Evolutionary conservation across 2,888 invertebrate genomes (phyloP).

Genomic region (Tupiocoris notatus): DNA sequence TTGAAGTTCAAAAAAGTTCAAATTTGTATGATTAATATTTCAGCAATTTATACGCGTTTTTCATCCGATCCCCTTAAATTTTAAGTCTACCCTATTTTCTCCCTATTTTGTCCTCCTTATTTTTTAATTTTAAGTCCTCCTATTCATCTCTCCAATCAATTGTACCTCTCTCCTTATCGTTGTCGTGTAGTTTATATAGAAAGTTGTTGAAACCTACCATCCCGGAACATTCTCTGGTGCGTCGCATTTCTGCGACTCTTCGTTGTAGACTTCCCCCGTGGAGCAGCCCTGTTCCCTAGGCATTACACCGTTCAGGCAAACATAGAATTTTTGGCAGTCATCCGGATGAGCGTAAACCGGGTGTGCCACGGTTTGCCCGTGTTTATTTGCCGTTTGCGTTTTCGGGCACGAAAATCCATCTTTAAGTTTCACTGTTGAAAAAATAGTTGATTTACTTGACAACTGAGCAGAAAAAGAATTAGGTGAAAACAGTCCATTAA

Average conservation of each 20-base stretch:
- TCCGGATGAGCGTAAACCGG: conserved; percentile 81
- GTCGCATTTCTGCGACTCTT: conserved; percentile 78
- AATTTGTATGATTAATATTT: background rate
- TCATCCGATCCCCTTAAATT: background rate
- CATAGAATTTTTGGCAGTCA: conserved; percentile 90
- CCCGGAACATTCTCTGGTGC: conserved; percentile 86
- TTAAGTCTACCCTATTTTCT: background rate
- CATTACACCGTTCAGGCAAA: conserved; percentile 79
- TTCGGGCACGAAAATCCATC: conserved; percentile 86
- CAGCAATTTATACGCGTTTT: background rate
- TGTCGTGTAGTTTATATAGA: background rate
- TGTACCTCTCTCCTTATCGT: background rate
- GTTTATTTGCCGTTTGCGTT: conserved; percentile 63
- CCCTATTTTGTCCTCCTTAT: background rate
- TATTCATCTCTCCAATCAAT: background rate
- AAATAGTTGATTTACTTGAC: background rate
- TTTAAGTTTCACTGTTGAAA: conserved; percentile 66
- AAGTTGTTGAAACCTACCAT: conserved; percentile 64
- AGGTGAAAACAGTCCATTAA: no score
- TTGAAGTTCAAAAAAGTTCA: background rate
- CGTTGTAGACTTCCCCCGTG: conserved; percentile 88
- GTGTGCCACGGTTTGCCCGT: conserved; percentile 74
- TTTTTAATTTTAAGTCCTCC: background rate
- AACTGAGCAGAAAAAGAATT: no score
- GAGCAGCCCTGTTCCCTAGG: conserved; percentile 86